A percentile compares a stretch with the other conserved stretches of the same genome.
Evolutionary conservation across 2,113 vertebrate species (phyloP).

Genomic region (Notiomystis cincta): DNA sequence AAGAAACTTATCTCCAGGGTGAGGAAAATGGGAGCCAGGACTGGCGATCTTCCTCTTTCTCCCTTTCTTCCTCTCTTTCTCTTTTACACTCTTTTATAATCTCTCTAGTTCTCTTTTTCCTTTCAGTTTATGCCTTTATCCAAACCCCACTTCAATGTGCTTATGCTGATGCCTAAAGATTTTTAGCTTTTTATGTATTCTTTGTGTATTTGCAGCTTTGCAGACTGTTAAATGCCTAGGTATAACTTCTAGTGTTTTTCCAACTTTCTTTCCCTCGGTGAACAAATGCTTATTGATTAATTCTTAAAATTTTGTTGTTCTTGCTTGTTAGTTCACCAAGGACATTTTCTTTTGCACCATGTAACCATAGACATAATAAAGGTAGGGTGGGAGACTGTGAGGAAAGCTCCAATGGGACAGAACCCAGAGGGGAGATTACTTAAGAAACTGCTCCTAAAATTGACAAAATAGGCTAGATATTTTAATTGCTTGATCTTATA

Average conservation of each 20-base stretch:
- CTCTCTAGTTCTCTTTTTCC: not conserved
- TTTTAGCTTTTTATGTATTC: not conserved
- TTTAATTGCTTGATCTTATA: not conserved
- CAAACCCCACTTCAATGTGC: not conserved
- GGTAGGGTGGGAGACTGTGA: too few species aligned
- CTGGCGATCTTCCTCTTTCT: not conserved
- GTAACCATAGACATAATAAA: not conserved
- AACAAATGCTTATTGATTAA: not conserved
- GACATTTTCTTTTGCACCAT: not conserved
- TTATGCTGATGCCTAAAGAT: not conserved
- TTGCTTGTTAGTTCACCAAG: not conserved
- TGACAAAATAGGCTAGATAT: not conserved
- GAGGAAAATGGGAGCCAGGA: not conserved
- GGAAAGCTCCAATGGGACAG: not conserved
- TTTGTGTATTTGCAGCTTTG: not conserved
- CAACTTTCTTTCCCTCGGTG: not conserved
- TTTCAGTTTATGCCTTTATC: fast-evolving
- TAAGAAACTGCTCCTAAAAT: not conserved
- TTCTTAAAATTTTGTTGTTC: not conserved
- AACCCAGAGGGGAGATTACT: not conserved
- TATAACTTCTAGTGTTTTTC: not conserved
- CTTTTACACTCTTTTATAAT: not conserved
- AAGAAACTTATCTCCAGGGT: not conserved
- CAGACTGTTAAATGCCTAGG: not conserved
- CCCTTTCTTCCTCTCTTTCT: not conserved